Evolutionary conservation across 64 coral and sea anemone species (phyloP), one percentile per base, ranked within the genome.

Genomic region (Porites australiensis): DNA sequence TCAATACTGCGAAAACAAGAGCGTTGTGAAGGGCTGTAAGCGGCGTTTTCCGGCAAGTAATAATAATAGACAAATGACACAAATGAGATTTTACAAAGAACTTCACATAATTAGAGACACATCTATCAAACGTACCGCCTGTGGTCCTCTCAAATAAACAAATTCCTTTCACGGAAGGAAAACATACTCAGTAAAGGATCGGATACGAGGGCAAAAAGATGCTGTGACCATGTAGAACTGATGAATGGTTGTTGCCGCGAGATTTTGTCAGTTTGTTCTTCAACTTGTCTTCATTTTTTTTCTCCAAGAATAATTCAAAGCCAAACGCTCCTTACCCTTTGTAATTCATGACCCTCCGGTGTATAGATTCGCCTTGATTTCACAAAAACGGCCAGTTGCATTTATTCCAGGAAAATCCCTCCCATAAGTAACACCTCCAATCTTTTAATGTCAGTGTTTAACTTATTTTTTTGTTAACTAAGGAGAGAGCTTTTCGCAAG

Each of bases 61-160:
- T 84, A 69, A 84, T 84, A 68, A 57, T 57, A 57, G 7, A 12
- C 54, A 6, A 57, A 57, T 57, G 54, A 12, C 61, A 53, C 61
- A 84, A 84, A 84, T 84, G 63, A 84, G 81, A 84, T 84, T 83
- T 67, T 20, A 65, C 61, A 68, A 84, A 84, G 81, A 84, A 84
- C 81, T 84, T 68, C 81, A 84, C 81, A 23, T 84, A 84, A 84
- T 84, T 84, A 84, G 46, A 84, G 81, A 84, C 61, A 44, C 81
- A 84, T 84, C 81, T 21, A 68, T 84, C 81, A 84, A 84, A 83
- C 45, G 80, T 20, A 69, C 81, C 81, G 61, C 81, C 61, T 69
- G 63, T 5, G 45, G 61, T n/a, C 58, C 81, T 66, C 63, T 84
- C 48, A 63, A 68, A 84, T 68, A 84, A 84, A 84, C 81, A 84